Conservation (phyloP, 2,113 vertebrate genomes). For the Epinephelus moara region DNA sequence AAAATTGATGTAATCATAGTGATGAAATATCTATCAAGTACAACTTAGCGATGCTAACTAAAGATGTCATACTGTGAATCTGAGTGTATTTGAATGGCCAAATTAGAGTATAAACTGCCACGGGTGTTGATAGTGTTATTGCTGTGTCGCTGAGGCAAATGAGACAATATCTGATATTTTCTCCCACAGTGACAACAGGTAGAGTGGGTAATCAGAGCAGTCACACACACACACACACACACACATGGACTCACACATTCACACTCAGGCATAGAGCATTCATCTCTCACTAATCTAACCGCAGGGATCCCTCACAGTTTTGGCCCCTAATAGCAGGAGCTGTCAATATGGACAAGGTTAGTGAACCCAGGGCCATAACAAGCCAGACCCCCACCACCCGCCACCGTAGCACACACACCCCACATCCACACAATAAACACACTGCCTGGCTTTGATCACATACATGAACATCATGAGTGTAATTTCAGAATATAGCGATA, state of each 20-base stretch:
- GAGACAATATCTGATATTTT: slow-evolving; percentile 56
- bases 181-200: slow-evolving; percentile 66
- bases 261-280: slow-evolving; percentile 68
- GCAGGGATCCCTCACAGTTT: slow-evolving; percentile 76
- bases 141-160: slow-evolving; percentile 40
- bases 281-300: slow-evolving; percentile 81
- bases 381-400: slow-evolving; percentile 63
- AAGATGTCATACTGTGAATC: slow-evolving; percentile 34
- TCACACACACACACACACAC: slow-evolving; percentile 45
- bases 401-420: slow-evolving; percentile 28
- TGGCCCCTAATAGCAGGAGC: slow-evolving; percentile 81
- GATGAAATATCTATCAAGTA: slow-evolving; percentile 7
- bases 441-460: slow-evolving; percentile 45
- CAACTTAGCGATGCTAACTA: slow-evolving; percentile 27
- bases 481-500: slow-evolving; percentile 25
- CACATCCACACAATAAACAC: slow-evolving; percentile 42
- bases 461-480: slow-evolving; percentile 20
- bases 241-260: slow-evolving; percentile 49
- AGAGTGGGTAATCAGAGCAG: slow-evolving; percentile 67
- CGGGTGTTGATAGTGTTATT: slow-evolving; percentile 22
- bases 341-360: slow-evolving; percentile 83
- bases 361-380: slow-evolving; percentile 77
- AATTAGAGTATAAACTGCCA: slow-evolving; percentile 29
- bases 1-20: slow-evolving; percentile 1
- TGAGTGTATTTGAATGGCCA: slow-evolving; percentile 43